Evolutionary conservation across 2,888 invertebrate genomes (phyloP).

Genomic region (Tethea ocularis): DNA sequence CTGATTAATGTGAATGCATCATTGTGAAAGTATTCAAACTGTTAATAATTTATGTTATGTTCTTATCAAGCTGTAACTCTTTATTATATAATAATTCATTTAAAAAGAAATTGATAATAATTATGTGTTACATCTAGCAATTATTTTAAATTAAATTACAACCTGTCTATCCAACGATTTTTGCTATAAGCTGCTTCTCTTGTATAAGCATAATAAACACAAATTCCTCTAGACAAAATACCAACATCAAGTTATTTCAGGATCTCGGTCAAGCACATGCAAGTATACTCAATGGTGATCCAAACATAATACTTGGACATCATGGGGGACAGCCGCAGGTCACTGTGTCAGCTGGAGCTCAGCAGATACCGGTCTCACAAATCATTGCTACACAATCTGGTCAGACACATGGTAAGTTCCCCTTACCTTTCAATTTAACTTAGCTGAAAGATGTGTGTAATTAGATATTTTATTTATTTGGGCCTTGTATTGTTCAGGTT

Average conservation of each 20-base stretch:
- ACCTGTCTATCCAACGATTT: too few relatives aligned
- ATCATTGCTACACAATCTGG: conserved; percentile 75
- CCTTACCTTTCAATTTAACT: background rate
- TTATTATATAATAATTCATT: background rate
- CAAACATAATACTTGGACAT: conserved; percentile 83
- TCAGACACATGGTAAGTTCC: conserved; percentile 69
- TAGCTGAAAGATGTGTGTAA: too few relatives aligned
- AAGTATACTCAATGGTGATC: conserved; percentile 77
- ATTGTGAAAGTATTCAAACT: background rate
- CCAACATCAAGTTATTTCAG: conserved; percentile 50
- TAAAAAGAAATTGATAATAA: background rate
- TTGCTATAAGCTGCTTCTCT: background rate
- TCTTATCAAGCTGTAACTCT: background rate
- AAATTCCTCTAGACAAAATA: background rate
- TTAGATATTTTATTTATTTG: too few relatives aligned
- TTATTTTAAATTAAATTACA: background rate
- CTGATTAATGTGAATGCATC: background rate
- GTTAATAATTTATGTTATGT: background rate
- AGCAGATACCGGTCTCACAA: conserved; percentile 78
- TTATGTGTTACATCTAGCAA: too few relatives aligned
- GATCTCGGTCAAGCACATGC: conserved; percentile 76
- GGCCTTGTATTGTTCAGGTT: background rate
- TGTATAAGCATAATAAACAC: background rate
- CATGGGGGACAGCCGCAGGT: conserved; percentile 77
- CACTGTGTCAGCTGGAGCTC: conserved; percentile 67